Conservation (phyloP, 2,797 vertebrate species). For the Argyrosomus regius region DNA sequence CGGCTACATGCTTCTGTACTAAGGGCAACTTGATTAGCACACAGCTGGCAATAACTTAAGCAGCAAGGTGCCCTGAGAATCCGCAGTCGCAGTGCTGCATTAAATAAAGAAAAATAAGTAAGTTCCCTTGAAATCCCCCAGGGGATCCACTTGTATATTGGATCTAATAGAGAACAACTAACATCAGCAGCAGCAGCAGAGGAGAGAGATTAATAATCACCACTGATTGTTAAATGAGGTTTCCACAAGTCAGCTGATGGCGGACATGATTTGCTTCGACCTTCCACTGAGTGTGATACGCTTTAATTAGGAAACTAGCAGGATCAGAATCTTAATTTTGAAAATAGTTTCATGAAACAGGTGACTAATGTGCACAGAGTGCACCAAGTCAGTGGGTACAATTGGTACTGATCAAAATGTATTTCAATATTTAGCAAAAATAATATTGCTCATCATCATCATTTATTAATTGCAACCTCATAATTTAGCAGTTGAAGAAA, state of each 20-base stretch:
- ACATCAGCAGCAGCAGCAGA: background rate
- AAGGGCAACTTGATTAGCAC: constrained; percentile 63
- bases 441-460: constrained; percentile 4
- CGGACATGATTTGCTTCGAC: constrained; percentile 25
- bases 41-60: constrained; percentile 57
- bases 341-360: too few relatives aligned
- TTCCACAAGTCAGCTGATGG: constrained; percentile 31
- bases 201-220: constrained; percentile 48
- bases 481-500: constrained; percentile 23
- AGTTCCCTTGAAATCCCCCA: constrained; percentile 8
- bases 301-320: constrained; percentile 32
- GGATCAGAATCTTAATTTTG: background rate
- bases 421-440: background rate
- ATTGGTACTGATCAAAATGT: background rate
- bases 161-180: constrained; percentile 44
- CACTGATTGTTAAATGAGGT: constrained; percentile 48
- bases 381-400: background rate
- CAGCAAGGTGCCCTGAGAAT: constrained; percentile 57
- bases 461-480: constrained; percentile 17
- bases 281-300: constrained; percentile 14
- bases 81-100: constrained; percentile 25
- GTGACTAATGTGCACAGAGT: background rate
- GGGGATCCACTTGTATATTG: constrained; percentile 39
- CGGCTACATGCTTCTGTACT: constrained; percentile 27
- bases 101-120: constrained; percentile 53